These are phyloP conservation scores for Prinia subflava DNA, from an alignment of 2,113 vertebrate species.

Conservation along the genomic window DNA sequence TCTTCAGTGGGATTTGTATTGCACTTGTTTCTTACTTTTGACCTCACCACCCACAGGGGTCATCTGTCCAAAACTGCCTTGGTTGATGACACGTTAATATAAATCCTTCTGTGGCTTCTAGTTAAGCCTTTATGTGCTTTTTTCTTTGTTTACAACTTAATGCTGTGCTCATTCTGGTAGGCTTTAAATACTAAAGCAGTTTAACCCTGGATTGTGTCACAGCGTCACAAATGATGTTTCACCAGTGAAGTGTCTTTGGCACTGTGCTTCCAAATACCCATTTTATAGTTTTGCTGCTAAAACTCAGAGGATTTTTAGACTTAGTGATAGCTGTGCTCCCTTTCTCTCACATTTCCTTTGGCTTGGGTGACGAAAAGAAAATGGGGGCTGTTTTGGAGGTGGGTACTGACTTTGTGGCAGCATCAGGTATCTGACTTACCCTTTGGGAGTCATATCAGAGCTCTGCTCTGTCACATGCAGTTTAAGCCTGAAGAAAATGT, in stretches of 20 bases:
- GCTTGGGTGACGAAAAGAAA: neutral
- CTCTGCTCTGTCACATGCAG: neutral
- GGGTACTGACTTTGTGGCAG: neutral
- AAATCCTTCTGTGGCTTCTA: neutral
- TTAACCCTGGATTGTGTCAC: accelerated
- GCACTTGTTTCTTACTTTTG: neutral
- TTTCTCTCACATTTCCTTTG: neutral
- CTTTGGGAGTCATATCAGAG: neutral
- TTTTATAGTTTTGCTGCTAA: neutral
- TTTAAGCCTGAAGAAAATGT: neutral
- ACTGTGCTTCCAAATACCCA: neutral
- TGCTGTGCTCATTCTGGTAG: neutral
- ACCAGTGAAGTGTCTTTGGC: neutral
- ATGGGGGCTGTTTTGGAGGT: neutral
- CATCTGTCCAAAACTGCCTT: neutral
- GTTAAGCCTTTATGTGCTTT: neutral
- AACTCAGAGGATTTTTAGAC: neutral
- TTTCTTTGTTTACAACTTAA: neutral
- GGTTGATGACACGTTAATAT: neutral
- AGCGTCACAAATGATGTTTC: neutral
- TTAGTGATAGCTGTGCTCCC: neutral
- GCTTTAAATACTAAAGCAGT: neutral
- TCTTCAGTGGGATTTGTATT: neutral
- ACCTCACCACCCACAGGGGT: accelerated
- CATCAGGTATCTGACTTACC: neutral